These are phyloP conservation scores for Parapristionchus giblindavisi DNA, from an alignment of 2,888 invertebrate genomes.

Conservation along the genomic window DNA sequence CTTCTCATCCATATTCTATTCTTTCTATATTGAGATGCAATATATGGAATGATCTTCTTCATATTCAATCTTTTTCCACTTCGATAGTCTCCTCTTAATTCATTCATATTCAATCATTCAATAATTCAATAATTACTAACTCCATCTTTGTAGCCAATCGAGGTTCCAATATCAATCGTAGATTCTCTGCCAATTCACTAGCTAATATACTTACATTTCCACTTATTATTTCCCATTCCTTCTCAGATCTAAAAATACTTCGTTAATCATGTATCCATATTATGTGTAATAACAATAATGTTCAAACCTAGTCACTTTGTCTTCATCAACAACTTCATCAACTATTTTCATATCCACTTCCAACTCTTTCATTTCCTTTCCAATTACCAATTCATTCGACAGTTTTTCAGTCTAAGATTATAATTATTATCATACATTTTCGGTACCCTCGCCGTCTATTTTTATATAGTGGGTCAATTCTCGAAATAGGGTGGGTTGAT, in stretches of 20 bases:
- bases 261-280: no score
- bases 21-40: slow-evolving; percentile 97
- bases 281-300: no score
- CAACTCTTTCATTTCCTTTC: slow-evolving; percentile 35
- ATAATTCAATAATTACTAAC: slow-evolving; percentile 57
- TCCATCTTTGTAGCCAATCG: slow-evolving; percentile 88
- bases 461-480: no score
- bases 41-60: slow-evolving; percentile 96
- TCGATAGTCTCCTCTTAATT: slow-evolving; percentile 85
- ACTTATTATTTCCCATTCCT: slow-evolving; percentile 57
- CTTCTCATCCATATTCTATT: slow-evolving; percentile 98
- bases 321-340: background rate
- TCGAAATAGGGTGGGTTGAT: no score
- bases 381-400: slow-evolving; percentile 45
- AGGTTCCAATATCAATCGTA: slow-evolving; percentile 92
- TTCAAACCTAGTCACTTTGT: background rate
- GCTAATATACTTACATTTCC: slow-evolving; percentile 74
- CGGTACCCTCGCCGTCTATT: no score
- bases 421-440: no score
- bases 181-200: slow-evolving; percentile 88
- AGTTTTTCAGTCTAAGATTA: slow-evolving; percentile 46
- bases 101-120: background rate
- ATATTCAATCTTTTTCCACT: slow-evolving; percentile 97
- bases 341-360: background rate
- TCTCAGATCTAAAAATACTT: slow-evolving; percentile 31